Conservation (phyloP, 2,888 invertebrate species). For the Lamproptera curius region DNA sequence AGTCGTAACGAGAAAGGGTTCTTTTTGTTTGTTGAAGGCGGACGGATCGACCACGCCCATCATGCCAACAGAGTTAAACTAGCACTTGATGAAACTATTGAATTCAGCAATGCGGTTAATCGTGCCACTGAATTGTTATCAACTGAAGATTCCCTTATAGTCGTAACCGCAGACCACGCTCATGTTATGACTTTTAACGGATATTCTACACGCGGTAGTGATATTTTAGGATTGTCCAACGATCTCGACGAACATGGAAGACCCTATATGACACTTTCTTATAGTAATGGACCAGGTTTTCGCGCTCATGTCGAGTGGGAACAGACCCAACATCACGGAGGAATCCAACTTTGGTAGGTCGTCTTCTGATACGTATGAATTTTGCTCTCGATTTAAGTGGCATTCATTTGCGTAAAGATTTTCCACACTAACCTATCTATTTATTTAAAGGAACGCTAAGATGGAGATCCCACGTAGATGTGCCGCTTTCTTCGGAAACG, state of each 20-base stretch:
- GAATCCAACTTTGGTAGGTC: conserved; percentile 29
- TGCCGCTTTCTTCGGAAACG: conserved; percentile 79
- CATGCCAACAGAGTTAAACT: conserved; percentile 70
- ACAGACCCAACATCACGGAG: conserved; percentile 64
- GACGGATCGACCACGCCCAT: conserved; percentile 79
- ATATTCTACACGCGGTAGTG: conserved; percentile 72
- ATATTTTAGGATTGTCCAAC: conserved; percentile 50
- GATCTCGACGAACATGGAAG: conserved; percentile 63
- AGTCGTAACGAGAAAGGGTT: conserved; percentile 79
- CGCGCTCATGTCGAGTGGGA: conserved; percentile 45
- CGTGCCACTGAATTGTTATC: conserved; percentile 43
- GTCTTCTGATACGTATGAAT: neutral
- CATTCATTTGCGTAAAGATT: neutral
- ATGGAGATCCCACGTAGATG: conserved; percentile 61
- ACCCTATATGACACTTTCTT: conserved; percentile 80
- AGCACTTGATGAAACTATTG: conserved; percentile 81
- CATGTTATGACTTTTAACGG: conserved; percentile 82
- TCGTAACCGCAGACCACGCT: conserved; percentile 86
- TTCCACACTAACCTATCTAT: neutral
- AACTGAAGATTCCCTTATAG: conserved; percentile 81
- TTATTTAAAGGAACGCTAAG: conserved; percentile 26
- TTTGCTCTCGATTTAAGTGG: neutral
- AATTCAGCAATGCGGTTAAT: conserved; percentile 75
- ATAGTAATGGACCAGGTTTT: conserved; percentile 81
- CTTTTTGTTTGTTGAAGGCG: conserved; percentile 83